Conservation (phyloP, 64 coral and sea anemone species). For the Dendronephthya gigantea region DNA sequence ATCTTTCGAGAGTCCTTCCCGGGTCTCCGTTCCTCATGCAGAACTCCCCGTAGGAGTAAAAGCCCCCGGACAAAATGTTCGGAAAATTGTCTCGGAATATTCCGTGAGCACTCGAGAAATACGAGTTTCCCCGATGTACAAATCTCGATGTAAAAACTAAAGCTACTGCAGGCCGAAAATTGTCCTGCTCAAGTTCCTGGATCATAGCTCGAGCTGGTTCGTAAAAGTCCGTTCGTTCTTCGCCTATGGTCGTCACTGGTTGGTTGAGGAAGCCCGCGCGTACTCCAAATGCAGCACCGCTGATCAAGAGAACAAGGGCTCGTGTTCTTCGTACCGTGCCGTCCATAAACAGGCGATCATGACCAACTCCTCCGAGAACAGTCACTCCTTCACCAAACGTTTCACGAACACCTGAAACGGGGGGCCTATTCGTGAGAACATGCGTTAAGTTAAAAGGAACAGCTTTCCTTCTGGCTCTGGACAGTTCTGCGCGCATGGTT, state of each 20-base stretch:
- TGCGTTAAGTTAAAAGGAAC: too few species aligned
- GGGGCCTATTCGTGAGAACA: background rate
- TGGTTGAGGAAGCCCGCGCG: constrained; percentile 64
- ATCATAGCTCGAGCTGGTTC: constrained; percentile 48
- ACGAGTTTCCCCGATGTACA: constrained; percentile 80
- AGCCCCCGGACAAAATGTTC: constrained; percentile 47
- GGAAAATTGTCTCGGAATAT: constrained; percentile 57
- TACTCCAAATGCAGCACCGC: constrained; percentile 32
- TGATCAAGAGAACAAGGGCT: constrained; percentile 55
- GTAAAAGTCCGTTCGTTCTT: constrained; percentile 48
- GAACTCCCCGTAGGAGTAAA: constrained; percentile 95
- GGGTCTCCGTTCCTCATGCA: constrained; percentile 55
- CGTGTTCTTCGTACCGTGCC: constrained; percentile 62
- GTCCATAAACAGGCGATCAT: constrained; percentile 85
- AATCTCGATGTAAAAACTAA: constrained; percentile 89
- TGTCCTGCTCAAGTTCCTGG: constrained; percentile 33
- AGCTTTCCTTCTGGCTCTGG: too few species aligned
- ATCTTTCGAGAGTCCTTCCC: constrained; percentile 45
- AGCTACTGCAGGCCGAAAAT: constrained; percentile 42
- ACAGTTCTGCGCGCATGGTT: too few species aligned
- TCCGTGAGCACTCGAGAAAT: constrained; percentile 72
- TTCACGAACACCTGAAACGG: constrained; percentile 57
- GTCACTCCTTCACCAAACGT: constrained; percentile 62
- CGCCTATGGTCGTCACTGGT: constrained; percentile 41
- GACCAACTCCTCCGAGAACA: constrained; percentile 70